Evolutionary conservation across 2,888 invertebrate genomes (phyloP).

Genomic region (Himalopsyche tibetana): DNA sequence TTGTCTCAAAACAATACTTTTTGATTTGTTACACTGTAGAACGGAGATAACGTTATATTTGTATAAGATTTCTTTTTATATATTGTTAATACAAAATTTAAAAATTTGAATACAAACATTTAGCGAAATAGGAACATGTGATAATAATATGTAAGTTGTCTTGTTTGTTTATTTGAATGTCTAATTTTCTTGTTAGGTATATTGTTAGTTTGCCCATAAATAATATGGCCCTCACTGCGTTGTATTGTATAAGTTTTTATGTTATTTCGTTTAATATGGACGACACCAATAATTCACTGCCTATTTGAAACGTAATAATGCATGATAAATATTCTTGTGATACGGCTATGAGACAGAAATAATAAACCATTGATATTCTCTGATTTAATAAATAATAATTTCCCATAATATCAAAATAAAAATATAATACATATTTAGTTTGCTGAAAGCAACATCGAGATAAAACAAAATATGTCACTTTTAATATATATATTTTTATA

Average conservation of each 20-base stretch:
- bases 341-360: background rate
- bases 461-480: too few species aligned
- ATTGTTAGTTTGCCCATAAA: background rate
- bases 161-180: background rate
- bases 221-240: background rate
- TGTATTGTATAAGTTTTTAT: background rate
- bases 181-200: conserved; percentile 1
- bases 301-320: conserved; percentile 60
- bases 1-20: too few species aligned
- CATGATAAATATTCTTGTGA: conserved; percentile 60
- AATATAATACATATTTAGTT: too few species aligned
- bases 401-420: too few species aligned
- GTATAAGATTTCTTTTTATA: too few species aligned
- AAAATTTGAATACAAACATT: background rate
- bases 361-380: background rate
- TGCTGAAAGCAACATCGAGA: too few species aligned
- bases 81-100: background rate
- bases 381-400: too few species aligned
- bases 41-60: too few species aligned
- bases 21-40: too few species aligned
- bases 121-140: background rate
- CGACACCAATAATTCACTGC: conserved; percentile 60
- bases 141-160: background rate
- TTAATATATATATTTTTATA: too few species aligned
- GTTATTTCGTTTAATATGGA: background rate